Evolutionary conservation across 1,140 invertebrate species (phyloP), one percentile per base, ranked within the genome.

Genomic region (Bombus superbus): DNA sequence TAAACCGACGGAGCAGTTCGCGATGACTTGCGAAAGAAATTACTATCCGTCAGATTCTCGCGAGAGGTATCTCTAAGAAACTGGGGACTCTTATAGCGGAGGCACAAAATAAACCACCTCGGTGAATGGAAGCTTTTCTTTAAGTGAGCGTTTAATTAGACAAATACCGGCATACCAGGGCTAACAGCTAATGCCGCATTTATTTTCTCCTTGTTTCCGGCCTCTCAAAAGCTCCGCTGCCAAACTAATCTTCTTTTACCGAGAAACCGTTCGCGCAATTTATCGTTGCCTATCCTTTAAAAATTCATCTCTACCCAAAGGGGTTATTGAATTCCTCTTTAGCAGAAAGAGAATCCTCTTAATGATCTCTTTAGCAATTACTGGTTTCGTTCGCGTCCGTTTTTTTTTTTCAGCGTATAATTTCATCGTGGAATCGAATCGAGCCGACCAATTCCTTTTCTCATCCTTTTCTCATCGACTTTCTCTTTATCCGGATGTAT

Each of bases 171-270:
- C 32, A 57, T 47, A 44, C 42, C 77, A 40, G 25, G 38, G 62
- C 69, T 66, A 85, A 81, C 83, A 9, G 72, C 62, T 57, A 85
- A 75, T 66, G 57, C 66, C 2, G 57, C 69, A 72, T 82, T 89
- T 83, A 76, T 76, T 66, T 74, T 35, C 69, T 38, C 59, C 57
- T 88, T 59, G 71, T 69, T 89, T 64, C 42, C 35, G 11, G 40
- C 57, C 32, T 86, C n/a, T 28, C 42, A 53, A 40, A 89, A 69
- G 44, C 81, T 68, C 35, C 62, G 38, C 74, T 53, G 40, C 5
- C n/a, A 4, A n/a, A 78, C 68, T 88, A 89, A 89, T 89, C 83
- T 86, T 82, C 88, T 88, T 72, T 73, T 66, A 88, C 38, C 32
- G 69, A 32, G 32, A 32, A 75, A 10, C 86, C 75, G 25, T n/a